phyloP scores from a whole-genome alignment of 2,888 invertebrate species.

The Plebejus argus region DNA sequence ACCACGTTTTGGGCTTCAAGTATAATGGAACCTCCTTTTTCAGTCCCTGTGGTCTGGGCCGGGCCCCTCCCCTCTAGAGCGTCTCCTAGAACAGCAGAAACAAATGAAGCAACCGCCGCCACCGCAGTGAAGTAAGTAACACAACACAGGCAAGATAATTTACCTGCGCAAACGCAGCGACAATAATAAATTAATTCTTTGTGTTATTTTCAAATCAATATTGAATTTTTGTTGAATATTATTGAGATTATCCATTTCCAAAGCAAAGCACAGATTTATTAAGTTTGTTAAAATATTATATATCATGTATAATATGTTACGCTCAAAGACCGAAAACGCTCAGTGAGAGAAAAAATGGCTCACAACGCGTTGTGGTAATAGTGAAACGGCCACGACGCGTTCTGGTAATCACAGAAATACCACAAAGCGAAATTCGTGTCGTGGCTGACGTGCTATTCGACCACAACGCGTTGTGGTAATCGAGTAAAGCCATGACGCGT shows the following conservation, averaged over 20 bases:
- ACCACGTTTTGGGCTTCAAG: neutral
- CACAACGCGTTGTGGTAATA: too few relatives aligned
- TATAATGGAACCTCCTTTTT: neutral
- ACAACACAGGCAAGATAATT: neutral
- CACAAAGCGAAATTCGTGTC: too few relatives aligned
- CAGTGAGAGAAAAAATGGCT: too few relatives aligned
- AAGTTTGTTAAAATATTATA: neutral
- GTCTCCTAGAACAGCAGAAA: conserved; percentile 90
- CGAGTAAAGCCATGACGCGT: too few relatives aligned
- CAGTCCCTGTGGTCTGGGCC: conserved; percentile 90
- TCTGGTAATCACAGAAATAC: too few relatives aligned
- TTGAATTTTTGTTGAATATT: neutral
- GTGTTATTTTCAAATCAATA: neutral
- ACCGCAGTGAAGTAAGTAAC: conserved; percentile 54
- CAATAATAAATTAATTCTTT: neutral
- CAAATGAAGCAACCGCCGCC: conserved; percentile 74
- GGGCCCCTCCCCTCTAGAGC: conserved; percentile 89
- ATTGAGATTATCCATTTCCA: neutral
- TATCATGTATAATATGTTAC: too few relatives aligned
- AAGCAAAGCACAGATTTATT: neutral
- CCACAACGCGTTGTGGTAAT: too few relatives aligned
- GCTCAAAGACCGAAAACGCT: too few relatives aligned
- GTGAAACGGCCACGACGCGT: too few relatives aligned
- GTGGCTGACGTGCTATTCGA: too few relatives aligned
- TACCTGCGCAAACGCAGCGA: neutral